A percentile compares a stretch with the other conserved stretches of the same genome.
Conservation (phyloP, 2,797 vertebrate species). For the Florisuga fusca region DNA sequence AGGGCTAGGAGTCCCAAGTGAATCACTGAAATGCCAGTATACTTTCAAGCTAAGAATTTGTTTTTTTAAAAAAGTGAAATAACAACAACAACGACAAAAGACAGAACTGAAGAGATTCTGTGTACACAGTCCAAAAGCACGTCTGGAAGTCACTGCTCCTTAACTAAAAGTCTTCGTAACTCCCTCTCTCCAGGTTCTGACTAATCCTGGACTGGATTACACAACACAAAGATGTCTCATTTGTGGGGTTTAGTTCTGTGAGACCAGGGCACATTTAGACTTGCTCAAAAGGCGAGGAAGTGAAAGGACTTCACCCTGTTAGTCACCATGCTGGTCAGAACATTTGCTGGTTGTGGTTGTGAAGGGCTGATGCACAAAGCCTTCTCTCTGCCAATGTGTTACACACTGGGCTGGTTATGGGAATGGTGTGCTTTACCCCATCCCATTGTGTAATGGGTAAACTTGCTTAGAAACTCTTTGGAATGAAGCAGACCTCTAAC, state of each 20-base stretch:
- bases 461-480: not conserved
- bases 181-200: not conserved
- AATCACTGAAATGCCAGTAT: not conserved
- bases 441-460: not conserved
- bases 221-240: not conserved
- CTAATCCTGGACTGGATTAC: not conserved
- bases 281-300: not conserved
- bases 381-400: not conserved
- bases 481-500: not conserved
- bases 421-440: not conserved
- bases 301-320: not conserved
- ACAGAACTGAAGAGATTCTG: not conserved
- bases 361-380: not conserved
- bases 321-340: not conserved
- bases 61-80: not conserved
- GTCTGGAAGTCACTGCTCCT: not conserved
- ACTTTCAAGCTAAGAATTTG: not conserved
- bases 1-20: not conserved
- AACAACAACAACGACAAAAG: no score
- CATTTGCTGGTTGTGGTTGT: not conserved
- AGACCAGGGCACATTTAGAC: not conserved
- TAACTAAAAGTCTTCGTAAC: not conserved
- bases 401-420: not conserved
- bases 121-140: not conserved
- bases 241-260: not conserved